Evolutionary conservation across 2,797 vertebrate species (phyloP).

Genomic region (Cynodonichthys magdalenae): DNA sequence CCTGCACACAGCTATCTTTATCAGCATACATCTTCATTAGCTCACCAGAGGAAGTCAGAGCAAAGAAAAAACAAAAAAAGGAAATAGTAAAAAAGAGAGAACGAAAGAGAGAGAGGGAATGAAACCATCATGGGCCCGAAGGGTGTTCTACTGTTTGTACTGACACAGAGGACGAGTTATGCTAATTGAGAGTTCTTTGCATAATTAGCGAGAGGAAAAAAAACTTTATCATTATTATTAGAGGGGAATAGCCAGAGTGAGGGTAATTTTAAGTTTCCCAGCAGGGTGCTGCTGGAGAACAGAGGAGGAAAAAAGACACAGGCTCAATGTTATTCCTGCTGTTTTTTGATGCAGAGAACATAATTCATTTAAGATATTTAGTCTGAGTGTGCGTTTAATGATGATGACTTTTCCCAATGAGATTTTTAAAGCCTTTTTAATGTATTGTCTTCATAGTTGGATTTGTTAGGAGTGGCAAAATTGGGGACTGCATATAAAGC

Average conservation of each 20-base stretch:
- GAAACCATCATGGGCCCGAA: conserved; percentile 73
- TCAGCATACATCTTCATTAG: conserved; percentile 79
- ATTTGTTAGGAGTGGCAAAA: conserved; percentile 77
- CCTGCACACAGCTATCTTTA: conserved; percentile 71
- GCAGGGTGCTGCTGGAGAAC: conserved; percentile 77
- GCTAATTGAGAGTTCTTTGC: conserved; percentile 86
- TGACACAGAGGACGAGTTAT: conserved; percentile 85
- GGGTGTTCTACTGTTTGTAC: conserved; percentile 82
- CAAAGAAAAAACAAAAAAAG: background rate
- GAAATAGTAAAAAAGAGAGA: conserved; percentile 37
- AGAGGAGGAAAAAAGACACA: conserved; percentile 71
- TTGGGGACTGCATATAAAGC: conserved; percentile 62
- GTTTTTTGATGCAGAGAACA: conserved; percentile 73
- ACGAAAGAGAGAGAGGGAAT: conserved; percentile 69
- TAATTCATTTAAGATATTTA: conserved; percentile 82
- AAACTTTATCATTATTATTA: conserved; percentile 84
- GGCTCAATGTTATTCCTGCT: conserved; percentile 80
- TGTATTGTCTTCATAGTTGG: conserved; percentile 74
- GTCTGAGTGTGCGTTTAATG: conserved; percentile 79
- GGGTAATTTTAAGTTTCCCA: conserved; percentile 84
- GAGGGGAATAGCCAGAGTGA: conserved; percentile 81
- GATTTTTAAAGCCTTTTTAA: conserved; percentile 81
- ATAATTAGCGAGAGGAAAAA: conserved; percentile 77
- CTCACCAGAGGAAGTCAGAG: conserved; percentile 51
- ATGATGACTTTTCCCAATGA: conserved; percentile 83